Base-by-base conservation (phyloP, 1,140 invertebrate genomes). In the Lethocerus indicus region DNA sequence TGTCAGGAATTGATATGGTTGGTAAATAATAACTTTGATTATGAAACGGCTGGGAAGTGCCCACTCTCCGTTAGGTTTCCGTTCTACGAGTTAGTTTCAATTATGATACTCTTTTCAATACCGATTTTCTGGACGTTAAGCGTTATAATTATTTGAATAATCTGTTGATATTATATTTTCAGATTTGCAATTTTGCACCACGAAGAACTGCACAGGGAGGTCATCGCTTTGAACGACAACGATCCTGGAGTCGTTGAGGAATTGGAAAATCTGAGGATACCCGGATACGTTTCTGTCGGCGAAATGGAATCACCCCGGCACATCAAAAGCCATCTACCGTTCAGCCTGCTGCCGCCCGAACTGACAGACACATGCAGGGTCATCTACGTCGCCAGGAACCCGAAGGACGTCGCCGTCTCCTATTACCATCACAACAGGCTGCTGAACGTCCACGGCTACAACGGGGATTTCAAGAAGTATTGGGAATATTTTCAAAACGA, bases 381-480 rank as follows among this genome's bases (percentile, higher is more conserved):
- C 12, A 69, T 87, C 5, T 87, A 86, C 58, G 74, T 87, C 0
- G 77, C 79, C 3, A 68, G 88, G 44, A 87, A 90, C 66, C 85
- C 87, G 0, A 86, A 87, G 63, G 87, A 90, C 62, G 79, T 87
- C 1, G 81, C 74, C 2, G 81, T 89, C 0, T 90, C 86, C 0
- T 88, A 80, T 62, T 91, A 79, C 60, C 77, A 88, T 63, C 73
- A 88, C 27, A 81, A 84, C 61, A 71, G 74, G 56, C 64, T 78
- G 1, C 75, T 81, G 43, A 74, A 72, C 49, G 81, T 81, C 0
- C 79, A 82, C 57, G 78, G 78, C 23, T 89, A 78, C 58, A 56
- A 64, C 6, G 81, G 81, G 2, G 74, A 81, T 56, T 86, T 89
- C 57, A 66, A 74, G 53, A 74, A 72, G 35, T 90, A 80, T 63